phyloP scores from a whole-genome alignment of 2,888 invertebrate species.

The Linnaemya vulpina region DNA sequence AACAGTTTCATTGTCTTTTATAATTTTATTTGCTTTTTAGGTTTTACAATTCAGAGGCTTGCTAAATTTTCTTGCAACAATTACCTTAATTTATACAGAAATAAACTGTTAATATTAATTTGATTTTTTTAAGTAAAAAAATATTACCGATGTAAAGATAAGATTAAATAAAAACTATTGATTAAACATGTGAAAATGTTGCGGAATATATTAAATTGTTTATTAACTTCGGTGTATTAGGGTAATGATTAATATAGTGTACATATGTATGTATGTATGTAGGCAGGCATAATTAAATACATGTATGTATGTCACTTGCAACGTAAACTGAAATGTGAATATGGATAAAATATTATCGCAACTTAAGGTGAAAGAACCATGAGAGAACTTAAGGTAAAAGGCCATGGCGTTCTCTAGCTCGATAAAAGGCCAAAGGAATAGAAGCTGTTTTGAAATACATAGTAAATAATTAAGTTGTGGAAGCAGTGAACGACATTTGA shows the following conservation, averaged over 20 bases:
- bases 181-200: not conserved
- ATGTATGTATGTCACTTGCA: not conserved
- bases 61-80: conserved; percentile 27
- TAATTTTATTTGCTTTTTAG: conserved; percentile 26
- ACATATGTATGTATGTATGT: not conserved
- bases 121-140: not conserved
- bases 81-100: conserved; percentile 54
- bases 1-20: conserved; percentile 68
- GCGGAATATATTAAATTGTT: conserved; percentile 21
- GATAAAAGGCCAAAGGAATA: too few species aligned
- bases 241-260: not conserved
- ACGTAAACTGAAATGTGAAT: too few species aligned
- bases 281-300: not conserved
- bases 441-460: too few species aligned
- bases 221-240: not conserved
- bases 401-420: too few species aligned
- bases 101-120: conserved; percentile 42
- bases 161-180: conserved; percentile 42
- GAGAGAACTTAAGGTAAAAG: too few species aligned
- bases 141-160: conserved; percentile 37
- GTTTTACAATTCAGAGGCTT: too few species aligned
- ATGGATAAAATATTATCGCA: too few species aligned
- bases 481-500: too few species aligned
- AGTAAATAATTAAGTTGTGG: too few species aligned
- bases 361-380: too few species aligned